Conservation (phyloP, 2,113 vertebrate species). For the Agapornis roseicollis region DNA sequence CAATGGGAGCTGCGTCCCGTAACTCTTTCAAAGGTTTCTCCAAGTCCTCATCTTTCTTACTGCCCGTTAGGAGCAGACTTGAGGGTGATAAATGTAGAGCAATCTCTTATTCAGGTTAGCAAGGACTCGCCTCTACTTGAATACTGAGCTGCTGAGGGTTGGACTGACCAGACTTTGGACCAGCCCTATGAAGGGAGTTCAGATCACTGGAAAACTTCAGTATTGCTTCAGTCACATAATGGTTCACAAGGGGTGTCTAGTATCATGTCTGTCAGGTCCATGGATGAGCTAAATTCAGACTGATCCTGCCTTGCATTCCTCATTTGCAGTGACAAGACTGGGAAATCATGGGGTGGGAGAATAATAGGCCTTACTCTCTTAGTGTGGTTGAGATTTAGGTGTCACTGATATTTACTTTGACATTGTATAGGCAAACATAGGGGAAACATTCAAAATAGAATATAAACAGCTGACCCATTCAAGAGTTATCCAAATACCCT, state of each 20-base stretch:
- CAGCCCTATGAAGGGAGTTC: background rate
- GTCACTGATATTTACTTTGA: background rate
- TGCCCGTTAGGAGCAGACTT: background rate
- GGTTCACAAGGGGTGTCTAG: background rate
- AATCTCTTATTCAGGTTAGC: background rate
- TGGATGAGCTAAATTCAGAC: background rate
- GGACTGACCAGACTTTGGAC: background rate
- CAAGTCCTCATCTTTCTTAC: background rate
- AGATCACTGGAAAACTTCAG: background rate
- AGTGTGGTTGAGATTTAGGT: background rate
- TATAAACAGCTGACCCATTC: background rate
- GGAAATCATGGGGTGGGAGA: background rate
- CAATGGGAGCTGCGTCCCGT: background rate
- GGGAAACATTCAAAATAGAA: background rate
- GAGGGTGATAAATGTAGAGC: background rate
- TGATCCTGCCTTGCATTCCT: background rate
- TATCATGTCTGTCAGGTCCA: background rate
- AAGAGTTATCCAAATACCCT: background rate
- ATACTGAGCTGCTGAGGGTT: background rate
- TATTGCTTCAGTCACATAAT: background rate
- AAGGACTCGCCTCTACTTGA: background rate
- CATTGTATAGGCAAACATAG: background rate
- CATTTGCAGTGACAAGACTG: background rate
- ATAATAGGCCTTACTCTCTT: background rate
- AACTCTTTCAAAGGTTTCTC: constrained; percentile 31